A percentile compares a stretch with the other conserved stretches of the same genome.
Evolutionary conservation across 1,140 invertebrate genomes (phyloP).

Genomic region (Papilio dardanus): DNA sequence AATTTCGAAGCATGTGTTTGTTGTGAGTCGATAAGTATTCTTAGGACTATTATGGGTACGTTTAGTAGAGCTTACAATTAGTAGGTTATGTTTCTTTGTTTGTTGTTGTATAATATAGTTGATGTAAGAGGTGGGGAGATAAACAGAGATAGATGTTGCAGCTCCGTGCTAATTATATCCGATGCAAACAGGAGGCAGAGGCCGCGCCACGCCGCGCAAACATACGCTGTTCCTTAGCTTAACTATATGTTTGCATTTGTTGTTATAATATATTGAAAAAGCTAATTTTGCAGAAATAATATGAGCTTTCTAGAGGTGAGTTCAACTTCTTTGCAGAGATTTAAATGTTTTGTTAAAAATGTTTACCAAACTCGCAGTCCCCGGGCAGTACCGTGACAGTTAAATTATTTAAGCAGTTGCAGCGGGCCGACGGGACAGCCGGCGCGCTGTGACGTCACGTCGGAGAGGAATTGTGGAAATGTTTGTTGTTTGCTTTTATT

Average conservation of each 20-base stretch:
- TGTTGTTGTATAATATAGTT: neutral
- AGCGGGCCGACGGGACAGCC: neutral
- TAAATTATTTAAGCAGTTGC: neutral
- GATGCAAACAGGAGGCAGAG: neutral
- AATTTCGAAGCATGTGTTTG: no score
- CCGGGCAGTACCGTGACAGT: neutral
- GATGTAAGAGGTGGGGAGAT: neutral
- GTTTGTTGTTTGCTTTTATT: slow-evolving; percentile 21
- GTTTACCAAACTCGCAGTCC: neutral
- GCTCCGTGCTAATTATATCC: slow-evolving; percentile 9
- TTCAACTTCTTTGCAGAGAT: neutral
- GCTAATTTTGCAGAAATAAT: neutral
- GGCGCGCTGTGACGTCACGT: neutral
- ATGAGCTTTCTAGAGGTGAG: neutral
- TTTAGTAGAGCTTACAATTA: no score
- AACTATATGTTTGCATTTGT: neutral
- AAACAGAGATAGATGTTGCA: slow-evolving; percentile 4
- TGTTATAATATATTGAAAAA: neutral
- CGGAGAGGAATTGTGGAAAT: neutral
- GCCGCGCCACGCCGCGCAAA: neutral
- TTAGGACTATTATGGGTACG: no score
- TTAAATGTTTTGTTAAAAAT: neutral
- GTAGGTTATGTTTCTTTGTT: neutral
- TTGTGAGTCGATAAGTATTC: no score
- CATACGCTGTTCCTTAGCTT: neutral